Evolutionary conservation across 2,888 invertebrate genomes (phyloP).

Genomic region (Capitulum mitella): DNA sequence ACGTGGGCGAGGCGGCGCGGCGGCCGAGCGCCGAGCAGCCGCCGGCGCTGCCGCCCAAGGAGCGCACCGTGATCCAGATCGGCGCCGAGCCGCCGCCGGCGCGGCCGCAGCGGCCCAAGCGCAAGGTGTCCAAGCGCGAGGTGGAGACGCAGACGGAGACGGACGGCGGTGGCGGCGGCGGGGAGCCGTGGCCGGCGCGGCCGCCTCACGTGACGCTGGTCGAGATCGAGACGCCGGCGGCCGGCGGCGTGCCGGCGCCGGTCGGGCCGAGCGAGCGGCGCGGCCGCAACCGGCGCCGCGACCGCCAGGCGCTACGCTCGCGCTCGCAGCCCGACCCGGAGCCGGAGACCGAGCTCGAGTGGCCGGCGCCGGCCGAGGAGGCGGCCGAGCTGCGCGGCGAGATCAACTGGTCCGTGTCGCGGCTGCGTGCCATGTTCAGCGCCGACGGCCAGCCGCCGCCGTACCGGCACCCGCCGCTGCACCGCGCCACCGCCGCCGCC

Average conservation of each 20-base stretch:
- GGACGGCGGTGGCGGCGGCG: conserved; percentile 25
- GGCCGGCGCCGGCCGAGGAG: conserved; percentile 26
- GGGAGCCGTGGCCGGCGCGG: conserved; percentile 33
- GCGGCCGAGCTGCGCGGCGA: conserved; percentile 36
- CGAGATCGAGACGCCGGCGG: conserved; percentile 39
- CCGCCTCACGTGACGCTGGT: conserved; percentile 31
- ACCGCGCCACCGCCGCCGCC: background rate
- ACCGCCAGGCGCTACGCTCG: conserved; percentile 38
- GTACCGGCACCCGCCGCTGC: conserved; percentile 26
- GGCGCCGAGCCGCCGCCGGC: conserved; percentile 31
- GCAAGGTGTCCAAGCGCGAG: conserved; percentile 34
- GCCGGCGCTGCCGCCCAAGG: conserved; percentile 35
- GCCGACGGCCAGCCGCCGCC: conserved; percentile 35
- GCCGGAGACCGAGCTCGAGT: conserved; percentile 26
- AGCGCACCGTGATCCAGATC: conserved; percentile 34
- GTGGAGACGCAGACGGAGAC: conserved; percentile 35
- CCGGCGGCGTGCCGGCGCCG: conserved; percentile 38
- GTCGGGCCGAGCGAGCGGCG: conserved; percentile 34
- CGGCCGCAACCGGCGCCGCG: conserved; percentile 40
- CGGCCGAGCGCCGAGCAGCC: conserved; percentile 30
- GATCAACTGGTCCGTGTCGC: conserved; percentile 42
- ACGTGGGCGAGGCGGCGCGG: conserved; percentile 36
- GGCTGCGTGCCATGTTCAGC: conserved; percentile 40
- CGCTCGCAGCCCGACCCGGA: conserved; percentile 34
- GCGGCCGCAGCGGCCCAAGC: conserved; percentile 35